These are phyloP conservation scores for Micromussa lordhowensis DNA, from an alignment of 92 coral and sea anemone genomes.

Conservation along the genomic window DNA sequence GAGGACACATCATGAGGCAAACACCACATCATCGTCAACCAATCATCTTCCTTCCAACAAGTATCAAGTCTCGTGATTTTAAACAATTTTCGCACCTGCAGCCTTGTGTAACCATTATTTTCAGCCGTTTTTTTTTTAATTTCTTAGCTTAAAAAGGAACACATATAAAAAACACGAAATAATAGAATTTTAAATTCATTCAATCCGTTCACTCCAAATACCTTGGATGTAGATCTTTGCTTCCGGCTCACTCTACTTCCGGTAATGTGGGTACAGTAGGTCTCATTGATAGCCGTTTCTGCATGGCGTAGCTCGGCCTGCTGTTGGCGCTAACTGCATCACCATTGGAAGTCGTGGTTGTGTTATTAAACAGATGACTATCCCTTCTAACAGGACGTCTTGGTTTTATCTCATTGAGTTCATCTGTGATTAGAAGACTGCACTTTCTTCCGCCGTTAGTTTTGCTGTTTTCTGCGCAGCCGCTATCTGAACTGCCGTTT, in stretches of 20 bases:
- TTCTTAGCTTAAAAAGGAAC: too few species aligned
- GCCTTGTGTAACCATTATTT: too few species aligned
- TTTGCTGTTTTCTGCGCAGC: slow-evolving; percentile 69
- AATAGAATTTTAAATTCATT: neutral
- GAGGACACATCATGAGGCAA: neutral
- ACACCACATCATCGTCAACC: neutral
- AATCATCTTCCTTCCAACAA: neutral
- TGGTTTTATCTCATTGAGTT: slow-evolving; percentile 76
- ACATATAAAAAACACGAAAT: too few species aligned
- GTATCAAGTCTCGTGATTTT: too few species aligned
- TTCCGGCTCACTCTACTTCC: slow-evolving; percentile 79
- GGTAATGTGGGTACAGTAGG: slow-evolving; percentile 96
- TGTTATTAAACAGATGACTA: slow-evolving; percentile 85
- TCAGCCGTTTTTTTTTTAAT: too few species aligned
- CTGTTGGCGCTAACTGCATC: slow-evolving; percentile 44
- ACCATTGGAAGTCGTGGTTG: slow-evolving; percentile 67
- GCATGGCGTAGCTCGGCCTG: slow-evolving; percentile 79
- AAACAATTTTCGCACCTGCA: too few species aligned
- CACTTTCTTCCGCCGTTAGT: slow-evolving; percentile 74
- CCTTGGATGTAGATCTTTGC: neutral
- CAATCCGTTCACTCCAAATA: neutral
- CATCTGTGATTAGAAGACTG: slow-evolving; percentile 88
- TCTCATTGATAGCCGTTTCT: slow-evolving; percentile 88
- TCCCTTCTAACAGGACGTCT: slow-evolving; percentile 89
- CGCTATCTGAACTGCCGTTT: slow-evolving; percentile 77